Base-by-base conservation (phyloP, 2,888 invertebrate species). In the Furcula furcula region DNA sequence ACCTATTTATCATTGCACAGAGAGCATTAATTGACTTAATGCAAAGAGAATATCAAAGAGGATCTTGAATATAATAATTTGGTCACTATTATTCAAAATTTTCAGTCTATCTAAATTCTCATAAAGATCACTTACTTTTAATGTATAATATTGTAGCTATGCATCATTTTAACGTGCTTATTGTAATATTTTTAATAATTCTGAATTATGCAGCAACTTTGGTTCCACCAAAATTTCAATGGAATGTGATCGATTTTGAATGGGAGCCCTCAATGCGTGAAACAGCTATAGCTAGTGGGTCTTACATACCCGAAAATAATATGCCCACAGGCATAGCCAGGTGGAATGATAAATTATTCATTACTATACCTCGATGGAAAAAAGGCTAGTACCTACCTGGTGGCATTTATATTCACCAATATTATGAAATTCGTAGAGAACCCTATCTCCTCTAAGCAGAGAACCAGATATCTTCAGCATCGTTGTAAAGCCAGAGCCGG, bases 331-430 rank as follows among this genome's bases (percentile, higher is more conserved):
- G 94, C 7, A 54, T 94, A 42, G 93, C 92, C 38, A 87, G 91
- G 45, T 94, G 93, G 93, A 91, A 89, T 50, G 71, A 93, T 66
- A 94, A 91, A 86, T 69, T 91, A 35, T 94, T 91, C 61, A 83
- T 93, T 38, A 92, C 93, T 21, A 90, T 93, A 55, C 93, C 93
- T 47, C 86, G 92, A 58, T 92, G 92, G 92, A 92, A 91, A 72
- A 71, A 81, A 45, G 94, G 94, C 37, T 11, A 26, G 90, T 91
- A 6, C 90, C n/a, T 7, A 22, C 1, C 9, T 13, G 13, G 4
- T 3, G 6, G 3, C n/a, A 31, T 16, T 0, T 26, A 18, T 11
- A 18, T 35, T 25, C 13, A 7, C 2, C 5, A 23, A 80, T 91
- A 6, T 85, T 91, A 3, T 68, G 92, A 7, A 90, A 87, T 14